A percentile compares a stretch with the other conserved stretches of the same genome.
Conservation (phyloP, 2,797 vertebrate species). For the Oreochromis mossambicus region DNA sequence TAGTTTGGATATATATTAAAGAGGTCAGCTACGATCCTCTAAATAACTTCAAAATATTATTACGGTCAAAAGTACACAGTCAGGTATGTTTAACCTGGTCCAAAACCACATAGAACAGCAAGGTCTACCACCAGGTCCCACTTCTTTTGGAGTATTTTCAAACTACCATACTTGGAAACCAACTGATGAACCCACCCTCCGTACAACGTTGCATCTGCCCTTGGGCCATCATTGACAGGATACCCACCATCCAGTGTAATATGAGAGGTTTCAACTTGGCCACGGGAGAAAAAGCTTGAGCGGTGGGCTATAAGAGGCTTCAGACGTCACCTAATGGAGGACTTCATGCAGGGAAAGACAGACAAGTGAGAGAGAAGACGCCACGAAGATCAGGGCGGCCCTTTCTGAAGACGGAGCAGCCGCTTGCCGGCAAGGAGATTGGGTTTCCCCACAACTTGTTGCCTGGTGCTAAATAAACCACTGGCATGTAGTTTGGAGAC, state of each 20-base stretch:
- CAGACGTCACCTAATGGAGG: constrained; percentile 37
- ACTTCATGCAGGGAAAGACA: constrained; percentile 51
- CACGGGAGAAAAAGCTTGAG: constrained; percentile 10
- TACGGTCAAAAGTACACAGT: constrained; percentile 1
- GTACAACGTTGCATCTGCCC: constrained; percentile 54
- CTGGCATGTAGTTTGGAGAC: constrained; percentile 71
- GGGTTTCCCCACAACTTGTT: constrained; percentile 73
- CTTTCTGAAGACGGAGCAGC: constrained; percentile 47
- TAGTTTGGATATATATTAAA: constrained; percentile 29
- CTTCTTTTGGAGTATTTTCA: constrained; percentile 57
- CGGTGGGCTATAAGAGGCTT: constrained; percentile 41
- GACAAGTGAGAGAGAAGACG: constrained; percentile 48
- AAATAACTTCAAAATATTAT: background rate
- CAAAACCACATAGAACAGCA: constrained; percentile 9
- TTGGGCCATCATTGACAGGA: constrained; percentile 52
- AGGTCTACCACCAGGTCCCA: constrained; percentile 9
- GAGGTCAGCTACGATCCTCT: background rate
- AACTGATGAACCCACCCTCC: constrained; percentile 5
- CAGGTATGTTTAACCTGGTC: constrained; percentile 24
- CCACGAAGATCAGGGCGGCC: constrained; percentile 46
- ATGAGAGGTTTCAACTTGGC: constrained; percentile 41
- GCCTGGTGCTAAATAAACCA: constrained; percentile 77
- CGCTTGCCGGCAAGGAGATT: constrained; percentile 59
- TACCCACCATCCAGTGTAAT: constrained; percentile 46
- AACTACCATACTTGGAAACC: constrained; percentile 40